Evolutionary conservation across 2,797 vertebrate species (phyloP).

Genomic region (Danio jaintianensis): DNA sequence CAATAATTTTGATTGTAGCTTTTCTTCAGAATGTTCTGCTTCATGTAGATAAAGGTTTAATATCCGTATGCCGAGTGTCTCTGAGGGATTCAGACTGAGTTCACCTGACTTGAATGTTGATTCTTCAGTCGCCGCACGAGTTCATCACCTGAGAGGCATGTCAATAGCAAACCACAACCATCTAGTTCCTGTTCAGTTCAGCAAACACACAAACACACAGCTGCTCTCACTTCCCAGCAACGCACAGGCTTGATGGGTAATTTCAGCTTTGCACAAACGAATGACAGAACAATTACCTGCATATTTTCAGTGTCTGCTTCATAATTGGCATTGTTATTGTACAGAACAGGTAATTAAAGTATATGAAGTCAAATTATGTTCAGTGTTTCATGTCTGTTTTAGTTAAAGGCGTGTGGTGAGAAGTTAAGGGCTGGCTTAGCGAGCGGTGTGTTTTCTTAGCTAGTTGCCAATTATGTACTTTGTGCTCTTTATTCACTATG

Average conservation of each 20-base stretch:
- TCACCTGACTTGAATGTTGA: slow-evolving; percentile 33
- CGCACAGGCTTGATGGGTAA: neutral
- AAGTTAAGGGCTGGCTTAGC: neutral
- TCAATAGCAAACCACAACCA: neutral
- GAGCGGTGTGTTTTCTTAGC: neutral
- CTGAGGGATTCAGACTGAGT: neutral
- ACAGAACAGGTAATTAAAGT: slow-evolving; percentile 16
- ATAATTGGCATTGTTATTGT: neutral
- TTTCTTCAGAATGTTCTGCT: too few relatives aligned
- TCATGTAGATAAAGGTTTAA: neutral
- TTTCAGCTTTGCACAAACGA: slow-evolving; percentile 16
- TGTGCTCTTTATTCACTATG: neutral
- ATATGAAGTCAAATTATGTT: neutral
- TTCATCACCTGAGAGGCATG: slow-evolving; percentile 9
- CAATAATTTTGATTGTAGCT: too few relatives aligned
- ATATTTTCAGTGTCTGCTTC: neutral
- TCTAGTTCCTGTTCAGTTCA: neutral
- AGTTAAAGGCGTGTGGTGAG: neutral
- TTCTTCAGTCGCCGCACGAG: neutral
- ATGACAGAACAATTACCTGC: neutral
- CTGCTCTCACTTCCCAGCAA: neutral
- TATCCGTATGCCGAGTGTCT: neutral
- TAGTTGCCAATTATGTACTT: neutral
- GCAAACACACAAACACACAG: neutral
- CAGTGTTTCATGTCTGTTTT: neutral